Conservation (phyloP, 2,113 vertebrate genomes). For the Gobiocypris rarus region DNA sequence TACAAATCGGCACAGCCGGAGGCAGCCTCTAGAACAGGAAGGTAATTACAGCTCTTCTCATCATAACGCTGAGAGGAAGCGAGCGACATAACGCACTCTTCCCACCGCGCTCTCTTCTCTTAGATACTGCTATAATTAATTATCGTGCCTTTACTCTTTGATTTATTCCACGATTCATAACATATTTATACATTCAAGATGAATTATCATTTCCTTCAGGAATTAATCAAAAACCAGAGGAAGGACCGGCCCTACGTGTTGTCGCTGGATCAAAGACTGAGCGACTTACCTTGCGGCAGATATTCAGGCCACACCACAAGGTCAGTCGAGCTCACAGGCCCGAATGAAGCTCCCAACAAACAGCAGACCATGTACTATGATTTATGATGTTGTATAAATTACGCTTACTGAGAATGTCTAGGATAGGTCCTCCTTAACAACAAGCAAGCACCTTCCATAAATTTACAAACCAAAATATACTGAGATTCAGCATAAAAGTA, state of each 20-base stretch:
- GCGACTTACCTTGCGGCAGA: constrained; percentile 62
- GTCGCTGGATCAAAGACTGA: constrained; percentile 72
- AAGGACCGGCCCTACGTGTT: constrained; percentile 66
- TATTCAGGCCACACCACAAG: not conserved
- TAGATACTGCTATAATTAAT: constrained; percentile 74
- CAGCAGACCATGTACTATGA: not conserved
- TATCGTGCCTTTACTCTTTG: constrained; percentile 79
- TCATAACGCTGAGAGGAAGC: constrained; percentile 78
- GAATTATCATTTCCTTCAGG: constrained; percentile 82
- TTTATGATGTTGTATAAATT: not conserved
- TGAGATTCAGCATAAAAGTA: not conserved
- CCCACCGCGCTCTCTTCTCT: constrained; percentile 73
- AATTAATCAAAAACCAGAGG: constrained; percentile 77
- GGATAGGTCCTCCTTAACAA: not conserved
- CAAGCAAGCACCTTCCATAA: not conserved
- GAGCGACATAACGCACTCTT: constrained; percentile 78
- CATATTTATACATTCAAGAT: constrained; percentile 83
- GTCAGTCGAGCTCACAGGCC: not conserved
- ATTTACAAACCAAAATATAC: not conserved
- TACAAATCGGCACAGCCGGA: constrained; percentile 63
- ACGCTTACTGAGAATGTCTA: not conserved
- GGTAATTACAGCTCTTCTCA: constrained; percentile 78
- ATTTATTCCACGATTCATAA: constrained; percentile 82
- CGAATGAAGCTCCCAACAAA: not conserved
- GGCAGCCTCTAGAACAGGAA: constrained; percentile 61